A percentile compares a stretch with the other conserved stretches of the same genome.
Conservation (phyloP, 2,888 invertebrate genomes). For the Tetanocera ferruginea region DNA sequence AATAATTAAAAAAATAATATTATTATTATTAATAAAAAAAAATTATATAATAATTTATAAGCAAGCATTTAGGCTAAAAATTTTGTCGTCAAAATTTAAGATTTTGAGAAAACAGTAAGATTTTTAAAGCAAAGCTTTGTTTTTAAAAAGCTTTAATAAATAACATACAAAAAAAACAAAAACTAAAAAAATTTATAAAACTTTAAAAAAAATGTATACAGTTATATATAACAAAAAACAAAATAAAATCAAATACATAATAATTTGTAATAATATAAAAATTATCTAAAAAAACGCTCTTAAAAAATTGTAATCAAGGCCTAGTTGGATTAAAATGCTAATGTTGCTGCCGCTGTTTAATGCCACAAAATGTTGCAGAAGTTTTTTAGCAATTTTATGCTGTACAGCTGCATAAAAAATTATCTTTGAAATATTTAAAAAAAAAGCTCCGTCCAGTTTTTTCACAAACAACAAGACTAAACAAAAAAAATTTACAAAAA, state of each 20-base stretch:
- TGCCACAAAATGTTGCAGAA: too few relatives aligned
- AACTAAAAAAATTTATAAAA: slow-evolving; percentile 16
- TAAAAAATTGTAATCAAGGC: too few relatives aligned
- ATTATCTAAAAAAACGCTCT: background rate
- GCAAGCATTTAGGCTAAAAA: background rate
- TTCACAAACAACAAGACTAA: too few relatives aligned
- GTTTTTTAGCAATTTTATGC: too few relatives aligned
- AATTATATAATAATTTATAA: background rate
- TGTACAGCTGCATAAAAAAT: too few relatives aligned
- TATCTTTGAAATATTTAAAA: too few relatives aligned
- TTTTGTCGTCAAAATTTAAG: background rate
- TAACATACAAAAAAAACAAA: slow-evolving; percentile 6
- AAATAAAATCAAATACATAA: slow-evolving; percentile 19
- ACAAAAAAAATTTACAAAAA: too few relatives aligned
- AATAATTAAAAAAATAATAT: slow-evolving; percentile 2
- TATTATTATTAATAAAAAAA: slow-evolving; percentile 6
- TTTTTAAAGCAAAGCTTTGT: background rate
- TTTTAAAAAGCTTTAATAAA: background rate
- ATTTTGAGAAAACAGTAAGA: background rate
- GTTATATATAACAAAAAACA: slow-evolving; percentile 1
- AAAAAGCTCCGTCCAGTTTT: too few relatives aligned
- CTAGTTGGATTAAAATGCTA: too few relatives aligned
- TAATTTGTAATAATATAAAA: slow-evolving; percentile 11
- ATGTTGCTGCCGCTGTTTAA: too few relatives aligned
- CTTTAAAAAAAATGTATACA: slow-evolving; percentile 1